Percentiles rank a stretch among this genome's conserved stretches.
Evolutionary conservation across 2,113 vertebrate genomes (phyloP).

Genomic region (Synodontis membranacea): DNA sequence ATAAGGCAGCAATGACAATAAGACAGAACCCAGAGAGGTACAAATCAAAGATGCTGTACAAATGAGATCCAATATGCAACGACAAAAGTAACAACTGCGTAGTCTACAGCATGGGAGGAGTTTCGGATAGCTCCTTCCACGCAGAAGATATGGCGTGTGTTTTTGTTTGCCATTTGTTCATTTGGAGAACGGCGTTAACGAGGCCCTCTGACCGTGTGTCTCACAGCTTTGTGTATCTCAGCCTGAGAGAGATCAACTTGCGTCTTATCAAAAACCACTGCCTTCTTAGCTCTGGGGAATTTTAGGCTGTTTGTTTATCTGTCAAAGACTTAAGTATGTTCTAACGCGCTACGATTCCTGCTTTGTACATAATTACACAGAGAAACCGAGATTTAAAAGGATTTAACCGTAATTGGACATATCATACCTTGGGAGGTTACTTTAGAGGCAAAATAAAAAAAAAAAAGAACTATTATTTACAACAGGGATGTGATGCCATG

Average conservation of each 20-base stretch:
- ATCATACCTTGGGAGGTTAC: not conserved
- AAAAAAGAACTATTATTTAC: not conserved
- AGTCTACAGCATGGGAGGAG: not conserved
- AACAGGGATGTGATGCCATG: not conserved
- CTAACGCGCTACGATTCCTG: not conserved
- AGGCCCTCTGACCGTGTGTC: not conserved
- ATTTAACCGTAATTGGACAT: not conserved
- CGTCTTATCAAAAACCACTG: constrained; percentile 14
- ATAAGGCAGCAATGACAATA: not conserved
- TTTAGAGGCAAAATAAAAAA: not conserved
- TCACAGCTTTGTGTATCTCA: not conserved
- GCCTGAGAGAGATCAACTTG: not conserved
- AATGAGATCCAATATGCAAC: not conserved
- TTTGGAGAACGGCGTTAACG: not conserved
- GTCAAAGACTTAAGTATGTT: not conserved
- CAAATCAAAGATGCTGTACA: not conserved
- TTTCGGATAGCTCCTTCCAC: not conserved
- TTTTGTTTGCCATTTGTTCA: not conserved
- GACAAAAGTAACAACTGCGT: not conserved
- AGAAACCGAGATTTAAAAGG: not conserved
- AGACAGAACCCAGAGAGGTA: not conserved
- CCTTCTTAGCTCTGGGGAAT: not conserved
- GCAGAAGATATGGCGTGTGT: not conserved
- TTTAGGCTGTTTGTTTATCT: constrained; percentile 22
- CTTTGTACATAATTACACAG: not conserved